These are phyloP conservation scores for Gambusia affinis DNA, from an alignment of 2,113 vertebrate genomes.

Conservation along the genomic window DNA sequence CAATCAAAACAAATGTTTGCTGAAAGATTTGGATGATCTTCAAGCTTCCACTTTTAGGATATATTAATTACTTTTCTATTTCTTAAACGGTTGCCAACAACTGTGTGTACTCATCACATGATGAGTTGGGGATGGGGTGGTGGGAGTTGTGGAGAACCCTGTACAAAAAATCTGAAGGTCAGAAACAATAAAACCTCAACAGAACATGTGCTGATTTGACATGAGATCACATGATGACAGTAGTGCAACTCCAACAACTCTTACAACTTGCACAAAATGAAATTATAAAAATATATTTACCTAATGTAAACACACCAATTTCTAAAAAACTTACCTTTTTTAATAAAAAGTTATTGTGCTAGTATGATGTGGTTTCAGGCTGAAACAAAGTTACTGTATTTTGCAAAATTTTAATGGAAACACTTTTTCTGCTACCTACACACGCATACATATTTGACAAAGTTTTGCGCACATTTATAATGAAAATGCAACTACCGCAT, in stretches of 20 bases:
- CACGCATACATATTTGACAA: too few species aligned
- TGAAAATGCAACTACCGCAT: too few species aligned
- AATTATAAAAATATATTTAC: too few species aligned
- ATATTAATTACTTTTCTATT: not conserved
- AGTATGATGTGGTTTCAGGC: too few species aligned
- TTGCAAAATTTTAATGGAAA: too few species aligned
- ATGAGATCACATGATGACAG: conserved; percentile 44
- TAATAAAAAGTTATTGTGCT: too few species aligned
- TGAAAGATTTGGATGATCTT: too few species aligned
- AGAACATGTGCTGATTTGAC: conserved; percentile 40
- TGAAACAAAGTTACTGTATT: too few species aligned
- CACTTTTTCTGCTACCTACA: too few species aligned
- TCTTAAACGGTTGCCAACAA: conserved; percentile 5
- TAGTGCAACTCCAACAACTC: conserved; percentile 40
- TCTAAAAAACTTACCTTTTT: too few species aligned
- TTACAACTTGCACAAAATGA: conserved; percentile 2
- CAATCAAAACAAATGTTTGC: not conserved
- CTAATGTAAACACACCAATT: too few species aligned
- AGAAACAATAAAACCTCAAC: conserved; percentile 35
- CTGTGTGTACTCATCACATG: conserved; percentile 28
- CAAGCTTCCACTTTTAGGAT: not conserved
- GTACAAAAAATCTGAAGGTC: conserved; percentile 57
- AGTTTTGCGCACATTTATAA: too few species aligned
- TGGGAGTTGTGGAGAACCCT: conserved; percentile 18
- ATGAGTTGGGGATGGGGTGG: conserved; percentile 3